These are phyloP conservation scores for Actinopyga echinites DNA, from an alignment of 53 echinoderm and acorn worm genomes.

Conservation along the genomic window DNA sequence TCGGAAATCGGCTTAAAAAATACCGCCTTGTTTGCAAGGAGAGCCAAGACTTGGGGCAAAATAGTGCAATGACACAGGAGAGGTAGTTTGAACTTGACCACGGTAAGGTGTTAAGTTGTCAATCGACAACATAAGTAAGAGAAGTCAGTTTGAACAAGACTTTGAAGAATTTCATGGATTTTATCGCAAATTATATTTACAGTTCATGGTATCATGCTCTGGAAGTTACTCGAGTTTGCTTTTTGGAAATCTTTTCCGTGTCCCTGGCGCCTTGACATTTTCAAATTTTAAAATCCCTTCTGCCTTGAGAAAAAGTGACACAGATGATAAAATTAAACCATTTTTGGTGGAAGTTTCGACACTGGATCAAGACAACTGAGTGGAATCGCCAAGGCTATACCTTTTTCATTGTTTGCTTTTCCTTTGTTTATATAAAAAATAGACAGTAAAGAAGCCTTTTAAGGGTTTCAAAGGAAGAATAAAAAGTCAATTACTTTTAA, in stretches of 20 bases:
- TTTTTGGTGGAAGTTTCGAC: slow-evolving; percentile 11
- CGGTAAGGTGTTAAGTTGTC: slow-evolving; percentile 21
- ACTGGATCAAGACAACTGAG: not conserved
- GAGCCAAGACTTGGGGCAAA: not conserved
- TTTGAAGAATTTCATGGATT: slow-evolving; percentile 40
- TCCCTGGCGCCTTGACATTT: too few species aligned
- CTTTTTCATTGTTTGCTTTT: not conserved
- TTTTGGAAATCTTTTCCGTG: too few species aligned
- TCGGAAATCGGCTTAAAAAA: slow-evolving; percentile 43
- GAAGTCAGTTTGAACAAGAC: slow-evolving; percentile 7
- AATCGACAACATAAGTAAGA: not conserved
- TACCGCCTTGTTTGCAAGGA: slow-evolving; percentile 22
- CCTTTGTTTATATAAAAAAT: not conserved
- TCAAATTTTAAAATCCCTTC: too few species aligned
- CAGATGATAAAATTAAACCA: slow-evolving; percentile 17
- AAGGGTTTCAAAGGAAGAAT: not conserved
- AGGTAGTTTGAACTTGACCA: slow-evolving; percentile 7
- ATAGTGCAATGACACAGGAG: slow-evolving; percentile 27
- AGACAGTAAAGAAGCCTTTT: too few species aligned
- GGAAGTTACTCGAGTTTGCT: too few species aligned
- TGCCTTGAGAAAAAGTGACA: too few species aligned
- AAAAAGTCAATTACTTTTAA: slow-evolving; percentile 6
- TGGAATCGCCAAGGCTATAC: not conserved
- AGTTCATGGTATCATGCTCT: slow-evolving; percentile 6
- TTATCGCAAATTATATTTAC: slow-evolving; percentile 31